These are phyloP conservation scores for Antennarius maculatus DNA, from an alignment of 2,797 vertebrate genomes.

Conservation along the genomic window DNA sequence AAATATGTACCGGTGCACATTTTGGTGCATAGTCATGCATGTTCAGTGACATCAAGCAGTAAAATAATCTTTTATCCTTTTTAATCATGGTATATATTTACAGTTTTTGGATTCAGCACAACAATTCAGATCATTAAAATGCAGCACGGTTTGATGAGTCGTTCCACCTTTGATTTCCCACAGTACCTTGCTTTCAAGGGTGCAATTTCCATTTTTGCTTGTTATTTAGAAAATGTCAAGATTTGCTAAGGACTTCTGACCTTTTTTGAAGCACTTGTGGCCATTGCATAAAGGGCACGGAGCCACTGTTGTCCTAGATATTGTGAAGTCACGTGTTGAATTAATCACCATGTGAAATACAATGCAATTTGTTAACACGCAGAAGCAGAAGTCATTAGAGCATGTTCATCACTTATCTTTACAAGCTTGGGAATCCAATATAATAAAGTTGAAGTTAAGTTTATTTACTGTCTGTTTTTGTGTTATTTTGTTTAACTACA, in stretches of 20 bases:
- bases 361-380: conserved; percentile 40
- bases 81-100: conserved; percentile 54
- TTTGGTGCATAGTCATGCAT: not conserved
- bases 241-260: conserved; percentile 67
- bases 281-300: conserved; percentile 60
- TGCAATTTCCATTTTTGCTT: conserved; percentile 66
- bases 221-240: conserved; percentile 69
- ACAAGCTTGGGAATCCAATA: conserved; percentile 14
- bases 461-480: not conserved
- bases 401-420: conserved; percentile 31
- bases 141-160: conserved; percentile 66
- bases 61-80: conserved; percentile 14
- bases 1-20: not conserved
- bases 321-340: conserved; percentile 47
- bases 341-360: conserved; percentile 55
- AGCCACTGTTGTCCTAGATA: conserved; percentile 53
- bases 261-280: conserved; percentile 67
- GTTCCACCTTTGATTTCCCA: conserved; percentile 65
- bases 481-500: conserved; percentile 62
- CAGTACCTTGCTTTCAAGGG: conserved; percentile 70
- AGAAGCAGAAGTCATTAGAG: conserved; percentile 51
- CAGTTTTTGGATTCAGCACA: conserved; percentile 75
- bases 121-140: conserved; percentile 74
- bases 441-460: not conserved
- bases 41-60: not conserved